Evolutionary conservation across 2,888 invertebrate genomes (phyloP).

Genomic region (Dioctria rufipes): DNA sequence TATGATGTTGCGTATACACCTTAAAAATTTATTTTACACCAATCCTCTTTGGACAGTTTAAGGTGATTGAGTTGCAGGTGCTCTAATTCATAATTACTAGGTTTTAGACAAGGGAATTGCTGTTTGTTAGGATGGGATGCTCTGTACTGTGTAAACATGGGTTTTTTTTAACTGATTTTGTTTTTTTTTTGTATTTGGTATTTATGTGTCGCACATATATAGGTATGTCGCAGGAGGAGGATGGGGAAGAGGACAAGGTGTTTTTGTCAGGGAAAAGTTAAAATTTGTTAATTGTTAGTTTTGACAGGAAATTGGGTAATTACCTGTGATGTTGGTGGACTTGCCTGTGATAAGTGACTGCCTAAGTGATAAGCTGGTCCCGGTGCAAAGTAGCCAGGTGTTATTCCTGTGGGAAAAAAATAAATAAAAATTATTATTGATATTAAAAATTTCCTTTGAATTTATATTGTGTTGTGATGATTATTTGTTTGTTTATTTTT

Average conservation of each 20-base stretch:
- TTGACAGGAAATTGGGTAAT: conserved; percentile 60
- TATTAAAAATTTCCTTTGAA: conserved; percentile 6
- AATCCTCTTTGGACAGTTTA: neutral
- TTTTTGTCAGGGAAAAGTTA: neutral
- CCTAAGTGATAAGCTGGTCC: conserved; percentile 72
- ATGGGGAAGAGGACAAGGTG: neutral
- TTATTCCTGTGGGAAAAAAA: conserved; percentile 68
- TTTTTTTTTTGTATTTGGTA: neutral
- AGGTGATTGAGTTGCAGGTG: conserved; percentile 47
- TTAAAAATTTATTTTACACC: neutral
- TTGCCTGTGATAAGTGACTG: conserved; percentile 71
- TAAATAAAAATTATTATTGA: neutral
- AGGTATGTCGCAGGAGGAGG: neutral
- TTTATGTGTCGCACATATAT: too few species aligned
- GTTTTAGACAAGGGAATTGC: neutral
- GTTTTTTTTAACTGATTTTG: conserved; percentile 18
- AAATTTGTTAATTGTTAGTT: conserved; percentile 26
- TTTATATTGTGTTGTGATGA: too few species aligned
- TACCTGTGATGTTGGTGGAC: conserved; percentile 71
- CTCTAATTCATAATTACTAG: conserved; percentile 32
- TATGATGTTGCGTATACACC: neutral
- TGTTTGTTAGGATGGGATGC: conserved; percentile 4
- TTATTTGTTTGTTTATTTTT: too few species aligned
- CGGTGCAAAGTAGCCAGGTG: conserved; percentile 71
- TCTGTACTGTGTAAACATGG: conserved; percentile 24